phyloP scores from a whole-genome alignment of 2,797 vertebrate species.

The Dermochelys coriacea region DNA sequence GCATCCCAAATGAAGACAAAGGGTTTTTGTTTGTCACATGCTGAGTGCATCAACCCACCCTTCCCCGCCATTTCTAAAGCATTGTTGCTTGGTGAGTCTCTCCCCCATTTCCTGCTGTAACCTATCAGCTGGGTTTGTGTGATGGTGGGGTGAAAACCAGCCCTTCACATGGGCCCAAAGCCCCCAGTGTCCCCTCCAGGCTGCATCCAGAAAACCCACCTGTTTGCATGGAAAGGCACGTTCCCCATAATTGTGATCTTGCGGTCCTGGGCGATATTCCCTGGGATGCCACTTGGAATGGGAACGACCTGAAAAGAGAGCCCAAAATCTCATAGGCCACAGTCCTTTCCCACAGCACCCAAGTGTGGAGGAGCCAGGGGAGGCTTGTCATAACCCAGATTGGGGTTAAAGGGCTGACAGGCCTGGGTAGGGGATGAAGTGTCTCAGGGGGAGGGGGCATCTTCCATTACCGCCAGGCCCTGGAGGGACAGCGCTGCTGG shows the following conservation, averaged over 20 bases:
- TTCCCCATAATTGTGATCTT: constrained; percentile 26
- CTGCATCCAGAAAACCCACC: not conserved
- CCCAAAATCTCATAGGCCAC: not conserved
- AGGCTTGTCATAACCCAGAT: not conserved
- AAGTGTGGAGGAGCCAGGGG: too few species aligned
- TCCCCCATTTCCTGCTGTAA: too few species aligned
- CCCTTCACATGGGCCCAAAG: too few species aligned
- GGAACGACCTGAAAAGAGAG: constrained; percentile 17
- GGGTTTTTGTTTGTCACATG: not conserved
- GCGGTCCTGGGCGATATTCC: not conserved
- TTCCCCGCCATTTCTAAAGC: too few species aligned
- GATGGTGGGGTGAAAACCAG: too few species aligned
- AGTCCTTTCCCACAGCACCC: not conserved
- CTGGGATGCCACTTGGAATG: constrained; percentile 15
- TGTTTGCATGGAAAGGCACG: not conserved
- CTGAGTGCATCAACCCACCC: too few species aligned
- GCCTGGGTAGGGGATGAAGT: not conserved
- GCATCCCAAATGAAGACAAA: not conserved
- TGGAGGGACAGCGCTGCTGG: not conserved
- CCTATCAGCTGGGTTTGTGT: not conserved
- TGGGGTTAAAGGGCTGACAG: not conserved
- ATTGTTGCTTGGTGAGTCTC: too few species aligned
- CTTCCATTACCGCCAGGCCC: not conserved
- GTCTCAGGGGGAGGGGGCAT: not conserved
- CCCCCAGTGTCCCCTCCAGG: not conserved